Evolutionary conservation across 2,888 invertebrate genomes (phyloP).

Genomic region (Acanthoscelides obtectus): DNA sequence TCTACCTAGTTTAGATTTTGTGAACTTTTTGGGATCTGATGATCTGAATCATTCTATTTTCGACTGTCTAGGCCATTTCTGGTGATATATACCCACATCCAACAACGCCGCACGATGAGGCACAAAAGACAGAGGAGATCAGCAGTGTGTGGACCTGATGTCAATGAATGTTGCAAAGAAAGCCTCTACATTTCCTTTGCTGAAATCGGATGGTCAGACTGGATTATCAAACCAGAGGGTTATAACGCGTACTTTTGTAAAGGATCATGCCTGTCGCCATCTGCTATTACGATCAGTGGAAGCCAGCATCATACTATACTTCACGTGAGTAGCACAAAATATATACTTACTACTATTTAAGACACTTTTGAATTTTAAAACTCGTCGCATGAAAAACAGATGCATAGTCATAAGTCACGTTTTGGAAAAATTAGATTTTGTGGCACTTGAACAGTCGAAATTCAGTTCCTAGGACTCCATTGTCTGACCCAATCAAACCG

Average conservation of each 20-base stretch:
- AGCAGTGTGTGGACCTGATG: constrained; percentile 63
- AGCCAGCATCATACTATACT: constrained; percentile 69
- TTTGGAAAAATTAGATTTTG: too few relatives aligned
- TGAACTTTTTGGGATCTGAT: too few relatives aligned
- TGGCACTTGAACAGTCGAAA: too few relatives aligned
- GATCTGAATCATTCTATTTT: too few relatives aligned
- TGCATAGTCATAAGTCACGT: too few relatives aligned
- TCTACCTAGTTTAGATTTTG: too few relatives aligned
- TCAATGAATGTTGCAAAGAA: constrained; percentile 78
- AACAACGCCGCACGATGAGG: constrained; percentile 51
- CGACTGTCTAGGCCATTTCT: constrained; percentile 72
- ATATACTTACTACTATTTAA: too few relatives aligned
- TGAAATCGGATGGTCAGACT: constrained; percentile 83
- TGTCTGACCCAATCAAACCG: too few relatives aligned
- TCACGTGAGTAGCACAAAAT: constrained; percentile 60
- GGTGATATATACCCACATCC: constrained; percentile 71
- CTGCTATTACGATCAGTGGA: constrained; percentile 62
- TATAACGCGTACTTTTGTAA: constrained; percentile 87
- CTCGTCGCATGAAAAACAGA: too few relatives aligned
- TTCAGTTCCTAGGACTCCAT: too few relatives aligned
- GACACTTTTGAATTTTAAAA: too few relatives aligned
- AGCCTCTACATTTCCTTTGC: constrained; percentile 77
- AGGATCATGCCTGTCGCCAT: constrained; percentile 71
- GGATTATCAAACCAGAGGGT: constrained; percentile 78
- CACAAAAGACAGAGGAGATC: constrained; percentile 49